These are phyloP conservation scores for Brachystomella parvula DNA, from an alignment of 1,140 invertebrate species.

Conservation along the genomic window DNA sequence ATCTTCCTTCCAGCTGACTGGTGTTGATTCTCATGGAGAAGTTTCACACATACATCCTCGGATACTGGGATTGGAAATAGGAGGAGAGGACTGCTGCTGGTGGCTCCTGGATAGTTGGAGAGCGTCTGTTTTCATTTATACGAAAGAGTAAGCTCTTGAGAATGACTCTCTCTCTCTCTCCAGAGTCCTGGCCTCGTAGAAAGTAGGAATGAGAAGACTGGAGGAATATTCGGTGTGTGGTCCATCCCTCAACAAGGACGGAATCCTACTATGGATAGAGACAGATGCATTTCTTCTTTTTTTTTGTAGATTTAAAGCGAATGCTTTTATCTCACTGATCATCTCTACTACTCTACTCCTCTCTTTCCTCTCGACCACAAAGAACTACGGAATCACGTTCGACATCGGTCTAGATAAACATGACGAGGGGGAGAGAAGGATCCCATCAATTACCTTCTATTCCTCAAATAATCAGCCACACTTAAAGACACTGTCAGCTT, in stretches of 20 bases:
- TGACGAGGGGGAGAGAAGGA: slow-evolving; percentile 11
- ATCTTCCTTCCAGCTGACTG: slow-evolving; percentile 13
- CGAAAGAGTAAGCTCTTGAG: background rate
- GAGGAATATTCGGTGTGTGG: no score
- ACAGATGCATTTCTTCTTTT: background rate
- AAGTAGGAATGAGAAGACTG: background rate
- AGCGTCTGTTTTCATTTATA: background rate
- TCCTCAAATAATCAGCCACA: slow-evolving; percentile 12
- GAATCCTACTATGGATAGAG: no score
- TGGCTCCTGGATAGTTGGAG: background rate
- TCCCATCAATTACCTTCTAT: slow-evolving; percentile 20
- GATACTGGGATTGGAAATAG: background rate
- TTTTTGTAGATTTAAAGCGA: background rate
- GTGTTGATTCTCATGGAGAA: background rate
- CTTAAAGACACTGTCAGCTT: background rate
- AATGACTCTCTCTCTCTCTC: background rate
- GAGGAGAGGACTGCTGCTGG: background rate
- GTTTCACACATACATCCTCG: background rate
- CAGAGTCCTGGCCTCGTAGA: background rate
- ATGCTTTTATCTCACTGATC: background rate
- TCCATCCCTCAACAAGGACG: background rate
- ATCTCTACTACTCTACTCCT: background rate
- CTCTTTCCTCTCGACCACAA: background rate
- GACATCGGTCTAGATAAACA: slow-evolving; percentile 23
- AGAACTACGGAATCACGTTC: slow-evolving; percentile 15